Evolutionary conservation across 2,797 vertebrate genomes (phyloP).

Genomic region (Crocodylus rhombifer): DNA sequence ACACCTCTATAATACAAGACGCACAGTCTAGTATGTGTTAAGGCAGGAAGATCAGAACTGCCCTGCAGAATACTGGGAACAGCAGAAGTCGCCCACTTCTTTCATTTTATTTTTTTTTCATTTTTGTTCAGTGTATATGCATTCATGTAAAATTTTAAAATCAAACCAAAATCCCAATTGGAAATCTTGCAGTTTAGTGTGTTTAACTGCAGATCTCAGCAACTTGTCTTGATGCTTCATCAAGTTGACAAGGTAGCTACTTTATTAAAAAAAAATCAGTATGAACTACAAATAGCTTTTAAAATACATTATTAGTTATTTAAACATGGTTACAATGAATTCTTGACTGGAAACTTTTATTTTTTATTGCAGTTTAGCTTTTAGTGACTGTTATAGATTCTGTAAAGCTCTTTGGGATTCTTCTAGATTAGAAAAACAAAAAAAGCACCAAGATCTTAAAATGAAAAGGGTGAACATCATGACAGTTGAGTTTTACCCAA

Average conservation of each 20-base stretch:
- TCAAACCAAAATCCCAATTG: accelerated
- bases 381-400: neutral
- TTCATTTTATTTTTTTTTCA: neutral
- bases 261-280: neutral
- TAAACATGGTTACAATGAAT: neutral
- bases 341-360: neutral
- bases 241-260: neutral
- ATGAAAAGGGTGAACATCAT: neutral
- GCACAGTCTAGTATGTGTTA: neutral
- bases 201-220: neutral
- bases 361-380: conserved; percentile 2
- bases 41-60: neutral
- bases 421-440: neutral
- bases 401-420: neutral
- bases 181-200: neutral
- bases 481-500: neutral
- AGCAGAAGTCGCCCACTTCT: neutral
- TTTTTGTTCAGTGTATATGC: neutral
- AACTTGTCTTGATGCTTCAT: neutral
- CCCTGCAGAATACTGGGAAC: neutral
- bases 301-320: conserved; percentile 8
- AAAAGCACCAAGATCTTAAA: neutral
- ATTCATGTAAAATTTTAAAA: neutral
- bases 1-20: neutral
- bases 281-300: neutral